Evolutionary conservation across 2,888 invertebrate genomes (phyloP), one percentile per base, ranked within the genome.

Genomic region (Cephalotes varians): DNA sequence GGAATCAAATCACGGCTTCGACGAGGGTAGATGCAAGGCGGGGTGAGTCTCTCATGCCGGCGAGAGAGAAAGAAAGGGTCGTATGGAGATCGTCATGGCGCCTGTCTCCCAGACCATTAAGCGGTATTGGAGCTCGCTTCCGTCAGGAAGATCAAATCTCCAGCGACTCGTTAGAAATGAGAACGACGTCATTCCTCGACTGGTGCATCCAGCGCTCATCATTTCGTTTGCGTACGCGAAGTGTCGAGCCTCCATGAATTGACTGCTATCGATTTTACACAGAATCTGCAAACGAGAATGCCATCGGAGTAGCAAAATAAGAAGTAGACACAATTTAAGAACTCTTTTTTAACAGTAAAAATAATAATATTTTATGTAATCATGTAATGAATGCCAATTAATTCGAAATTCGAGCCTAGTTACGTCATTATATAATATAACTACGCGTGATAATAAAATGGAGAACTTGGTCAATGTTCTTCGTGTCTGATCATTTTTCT

Each of bases 91-190:
- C 90, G 88, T 91, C 87, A 84, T 87, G 90, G 90, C 88, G 90
- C 93, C 92, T 93, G 91, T 92, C 90, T 91, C 91, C 87, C 92
- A 91, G 88, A 67, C 91, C 92, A 93, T 93, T 93, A 92, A 90
- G 85, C 87, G 83, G 86, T 87, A 88, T 88, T 88, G 90, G 86
- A 85, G 88, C 83, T 87, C 84, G 81, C 83, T 90, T 86, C 85
- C 88, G 87, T 18, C 79, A 72, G 86, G 86, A 86, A 87, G 86
- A 85, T 67, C 76, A 74, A 74, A 85, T 82, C 85, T 87, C 83
- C 31, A 79, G 73, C 81, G 64, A 85, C 60, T 72, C 74, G 85
- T 81, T 79, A 58, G 62, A 85, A 83, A 37, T 62, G 49, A 80
- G 47, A 82, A 67, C 58, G 56, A 25, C 51, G 40, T 60, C 65